phyloP scores from a whole-genome alignment of 2,797 vertebrate genomes.

The Gobio occitaniae region DNA sequence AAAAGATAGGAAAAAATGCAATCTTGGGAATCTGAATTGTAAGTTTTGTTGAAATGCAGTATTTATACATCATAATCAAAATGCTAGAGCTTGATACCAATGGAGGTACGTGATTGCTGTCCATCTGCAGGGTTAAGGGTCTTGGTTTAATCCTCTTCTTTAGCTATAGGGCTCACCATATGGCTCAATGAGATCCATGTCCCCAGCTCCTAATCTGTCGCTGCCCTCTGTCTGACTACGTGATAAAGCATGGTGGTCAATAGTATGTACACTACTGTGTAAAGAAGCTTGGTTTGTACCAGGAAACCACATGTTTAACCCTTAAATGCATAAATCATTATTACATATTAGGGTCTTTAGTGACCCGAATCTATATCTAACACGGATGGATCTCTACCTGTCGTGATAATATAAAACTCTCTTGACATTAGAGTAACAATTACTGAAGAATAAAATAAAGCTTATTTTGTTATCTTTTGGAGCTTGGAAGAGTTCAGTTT shows the following conservation, averaged over 20 bases:
- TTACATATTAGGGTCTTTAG: too few species aligned
- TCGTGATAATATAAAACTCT: too few species aligned
- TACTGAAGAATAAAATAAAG: too few species aligned
- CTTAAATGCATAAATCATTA: too few species aligned
- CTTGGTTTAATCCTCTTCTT: constrained; percentile 73
- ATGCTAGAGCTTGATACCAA: not conserved
- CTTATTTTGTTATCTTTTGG: too few species aligned
- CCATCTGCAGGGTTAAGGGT: constrained; percentile 74
- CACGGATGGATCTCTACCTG: too few species aligned
- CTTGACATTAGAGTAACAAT: too few species aligned
- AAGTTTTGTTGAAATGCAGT: not conserved
- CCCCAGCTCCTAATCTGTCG: constrained; percentile 74
- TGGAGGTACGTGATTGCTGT: constrained; percentile 32
- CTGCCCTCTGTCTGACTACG: constrained; percentile 74
- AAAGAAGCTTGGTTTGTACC: constrained; percentile 72
- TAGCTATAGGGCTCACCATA: constrained; percentile 74
- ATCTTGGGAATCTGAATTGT: not conserved
- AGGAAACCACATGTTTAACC: constrained; percentile 10
- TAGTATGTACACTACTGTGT: constrained; percentile 68
- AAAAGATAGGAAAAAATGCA: not conserved
- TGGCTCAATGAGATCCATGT: constrained; percentile 79
- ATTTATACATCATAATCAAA: not conserved
- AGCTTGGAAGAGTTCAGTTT: too few species aligned
- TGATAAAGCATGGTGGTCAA: constrained; percentile 47
- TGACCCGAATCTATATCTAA: too few species aligned